Conservation (phyloP, 2,888 invertebrate species). For the Plemyria rubiginata region DNA sequence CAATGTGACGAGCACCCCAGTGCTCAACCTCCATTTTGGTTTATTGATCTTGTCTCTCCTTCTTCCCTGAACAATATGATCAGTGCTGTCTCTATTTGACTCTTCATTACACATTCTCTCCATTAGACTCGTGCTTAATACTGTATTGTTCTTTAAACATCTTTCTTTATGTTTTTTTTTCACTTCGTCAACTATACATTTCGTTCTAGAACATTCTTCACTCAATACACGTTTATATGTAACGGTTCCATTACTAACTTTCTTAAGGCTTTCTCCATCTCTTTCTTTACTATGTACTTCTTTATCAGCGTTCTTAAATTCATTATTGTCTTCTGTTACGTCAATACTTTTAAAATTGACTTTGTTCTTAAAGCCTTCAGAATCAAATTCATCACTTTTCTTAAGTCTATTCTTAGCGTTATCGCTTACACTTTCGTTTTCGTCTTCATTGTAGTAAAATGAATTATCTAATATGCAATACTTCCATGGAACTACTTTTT, state of each 20-base stretch:
- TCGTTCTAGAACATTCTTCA: not conserved
- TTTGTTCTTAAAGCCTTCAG: not conserved
- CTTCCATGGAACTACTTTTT: slow-evolving; percentile 49
- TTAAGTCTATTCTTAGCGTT: not conserved
- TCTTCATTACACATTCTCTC: not conserved
- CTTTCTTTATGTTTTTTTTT: not conserved
- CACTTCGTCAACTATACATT: not conserved
- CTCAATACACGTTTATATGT: not conserved
- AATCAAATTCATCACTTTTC: not conserved
- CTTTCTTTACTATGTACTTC: not conserved
- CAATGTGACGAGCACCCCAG: slow-evolving; percentile 61
- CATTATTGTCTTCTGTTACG: not conserved
- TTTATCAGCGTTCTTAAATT: not conserved
- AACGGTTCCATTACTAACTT: not conserved
- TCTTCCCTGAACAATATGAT: not conserved
- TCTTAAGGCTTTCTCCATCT: not conserved
- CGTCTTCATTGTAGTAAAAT: slow-evolving; percentile 30
- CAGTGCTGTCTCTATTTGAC: slow-evolving; percentile 6
- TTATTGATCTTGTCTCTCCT: slow-evolving; percentile 25
- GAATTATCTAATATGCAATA: slow-evolving; percentile 32
- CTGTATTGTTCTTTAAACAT: not conserved
- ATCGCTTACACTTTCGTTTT: slow-evolving; percentile 3
- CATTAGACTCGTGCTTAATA: not conserved
- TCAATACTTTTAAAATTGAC: not conserved
- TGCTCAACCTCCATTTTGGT: slow-evolving; percentile 64